Conservation (phyloP, 2,888 invertebrate genomes). For the Linnaemya tessellans region DNA sequence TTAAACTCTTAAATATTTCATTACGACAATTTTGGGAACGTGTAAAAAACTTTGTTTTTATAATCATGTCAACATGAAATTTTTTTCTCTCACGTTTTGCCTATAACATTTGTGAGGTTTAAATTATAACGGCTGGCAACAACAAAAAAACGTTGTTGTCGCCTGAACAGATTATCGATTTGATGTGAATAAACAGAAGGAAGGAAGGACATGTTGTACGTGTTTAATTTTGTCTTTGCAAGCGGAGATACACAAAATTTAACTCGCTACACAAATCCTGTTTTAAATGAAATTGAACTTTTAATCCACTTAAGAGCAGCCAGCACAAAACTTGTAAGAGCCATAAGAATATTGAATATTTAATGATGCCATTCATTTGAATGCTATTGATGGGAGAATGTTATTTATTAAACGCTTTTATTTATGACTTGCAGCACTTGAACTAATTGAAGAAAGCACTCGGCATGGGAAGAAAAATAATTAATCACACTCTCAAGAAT, state of each 20-base stretch:
- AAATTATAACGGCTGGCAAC: not conserved
- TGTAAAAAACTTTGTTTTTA: not conserved
- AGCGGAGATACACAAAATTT: not conserved
- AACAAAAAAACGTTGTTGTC: not conserved
- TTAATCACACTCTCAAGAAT: not conserved
- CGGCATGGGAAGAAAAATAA: not conserved
- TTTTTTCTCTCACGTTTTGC: not conserved
- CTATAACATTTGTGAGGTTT: not conserved
- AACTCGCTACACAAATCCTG: not conserved
- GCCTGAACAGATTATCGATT: slow-evolving; percentile 30
- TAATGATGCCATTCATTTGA: slow-evolving; percentile 9
- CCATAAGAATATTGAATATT: not conserved
- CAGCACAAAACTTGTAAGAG: not conserved
- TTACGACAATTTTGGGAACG: too few relatives aligned
- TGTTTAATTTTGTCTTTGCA: not conserved
- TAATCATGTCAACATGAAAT: not conserved
- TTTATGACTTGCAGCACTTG: not conserved
- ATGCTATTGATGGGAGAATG: slow-evolving; percentile 26
- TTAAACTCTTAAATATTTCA: too few relatives aligned
- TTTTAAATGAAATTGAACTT: slow-evolving; percentile 9
- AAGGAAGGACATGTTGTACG: not conserved
- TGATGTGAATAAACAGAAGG: not conserved
- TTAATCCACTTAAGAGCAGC: slow-evolving; percentile 19
- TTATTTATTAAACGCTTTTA: not conserved
- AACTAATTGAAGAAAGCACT: not conserved